Evolutionary conservation across 2,888 invertebrate species (phyloP), one percentile per base, ranked within the genome.

Genomic region (Blastobasis adustella): DNA sequence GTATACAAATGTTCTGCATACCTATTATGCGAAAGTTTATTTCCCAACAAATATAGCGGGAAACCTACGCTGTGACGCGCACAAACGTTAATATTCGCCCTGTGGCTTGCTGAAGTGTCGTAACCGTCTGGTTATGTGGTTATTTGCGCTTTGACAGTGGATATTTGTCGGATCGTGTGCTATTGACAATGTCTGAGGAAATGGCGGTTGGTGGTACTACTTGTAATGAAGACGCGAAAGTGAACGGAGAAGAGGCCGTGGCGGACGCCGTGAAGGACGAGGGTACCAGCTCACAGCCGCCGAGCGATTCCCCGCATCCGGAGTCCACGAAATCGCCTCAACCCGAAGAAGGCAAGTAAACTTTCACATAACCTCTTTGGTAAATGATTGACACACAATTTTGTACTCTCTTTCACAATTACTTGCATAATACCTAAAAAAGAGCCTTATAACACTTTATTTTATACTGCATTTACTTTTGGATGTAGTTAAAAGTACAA

Each of bases 181-280:
- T 69, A 75, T 81, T 80, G 79, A 85, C 83, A 81, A 87, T 87
- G 87, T 87, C 87, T 58, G 85, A 85, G 60, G 83, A 86, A 85
- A 86, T 87, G 83, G 86, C 85, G 79, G 76, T 83, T 73, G 74
- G 78, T 76, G 86, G 83, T 81, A 86, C 79, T 72, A 76, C 75
- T 59, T 71, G 72, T 55, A 71, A 67, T 49, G 81, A 82, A 58
- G 81, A 82, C 66, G 66, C 68, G 66, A 74, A 69, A 64, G 62
- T 72, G 55, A 72, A 63, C 54, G 71, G 63, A 53, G 77, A 73
- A 52, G 78, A 79, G 57, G 67, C 68, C 52, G 56, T 62, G 51
- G 65, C 73, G 57, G 62, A 68, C 50, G 66, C 66, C 48, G 65
- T 58, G 51, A 73, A 67, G 46, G 58, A 63, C 53, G 71, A 59